phyloP scores from a whole-genome alignment of 2,888 invertebrate genomes.

The Ormyrus thymus region DNA sequence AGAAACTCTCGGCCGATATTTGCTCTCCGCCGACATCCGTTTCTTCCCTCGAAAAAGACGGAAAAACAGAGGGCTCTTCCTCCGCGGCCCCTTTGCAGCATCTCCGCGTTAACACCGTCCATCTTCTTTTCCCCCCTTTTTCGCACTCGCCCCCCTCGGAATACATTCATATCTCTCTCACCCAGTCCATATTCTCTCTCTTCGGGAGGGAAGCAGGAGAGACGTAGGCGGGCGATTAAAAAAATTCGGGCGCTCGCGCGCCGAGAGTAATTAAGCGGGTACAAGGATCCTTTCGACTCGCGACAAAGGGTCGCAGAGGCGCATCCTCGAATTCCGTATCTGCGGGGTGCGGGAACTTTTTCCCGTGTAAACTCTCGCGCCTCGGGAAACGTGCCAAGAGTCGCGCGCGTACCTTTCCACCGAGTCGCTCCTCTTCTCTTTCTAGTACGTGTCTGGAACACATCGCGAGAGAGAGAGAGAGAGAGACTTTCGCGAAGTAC shows the following conservation, averaged over 20 bases:
- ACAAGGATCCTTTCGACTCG: no score
- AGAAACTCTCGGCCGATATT: no score
- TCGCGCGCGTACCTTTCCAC: background rate
- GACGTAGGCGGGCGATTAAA: background rate
- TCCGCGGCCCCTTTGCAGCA: no score
- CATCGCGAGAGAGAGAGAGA: background rate
- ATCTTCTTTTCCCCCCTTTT: no score
- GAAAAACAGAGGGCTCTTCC: no score
- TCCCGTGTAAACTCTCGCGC: background rate
- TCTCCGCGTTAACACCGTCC: no score
- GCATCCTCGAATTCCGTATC: background rate
- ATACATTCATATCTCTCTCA: background rate
- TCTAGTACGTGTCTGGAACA: background rate
- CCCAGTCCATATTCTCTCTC: background rate
- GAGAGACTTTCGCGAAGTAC: background rate
- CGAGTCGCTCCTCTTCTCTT: background rate
- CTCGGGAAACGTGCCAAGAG: conserved; percentile 6
- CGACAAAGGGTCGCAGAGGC: background rate
- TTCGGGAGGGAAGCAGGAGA: no score
- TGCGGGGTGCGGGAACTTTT: background rate
- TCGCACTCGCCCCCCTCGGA: no score
- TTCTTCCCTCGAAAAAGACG: no score
- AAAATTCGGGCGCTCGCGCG: background rate
- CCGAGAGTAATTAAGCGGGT: conserved; percentile 4
- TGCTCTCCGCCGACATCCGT: no score